phyloP scores from a whole-genome alignment of 2,113 vertebrate genomes.

The Lophius piscatorius region DNA sequence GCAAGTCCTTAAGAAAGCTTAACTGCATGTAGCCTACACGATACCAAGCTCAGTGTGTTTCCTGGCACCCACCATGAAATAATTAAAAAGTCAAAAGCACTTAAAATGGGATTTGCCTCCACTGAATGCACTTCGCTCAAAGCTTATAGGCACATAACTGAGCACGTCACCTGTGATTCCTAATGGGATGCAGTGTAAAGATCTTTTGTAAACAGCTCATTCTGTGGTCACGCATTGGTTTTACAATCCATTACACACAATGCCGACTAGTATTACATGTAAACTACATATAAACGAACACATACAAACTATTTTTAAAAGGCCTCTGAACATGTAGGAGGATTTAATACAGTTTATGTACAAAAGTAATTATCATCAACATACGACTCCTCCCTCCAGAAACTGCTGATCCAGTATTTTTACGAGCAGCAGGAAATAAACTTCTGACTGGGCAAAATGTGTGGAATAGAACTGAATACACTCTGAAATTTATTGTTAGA shows the following conservation, averaged over 20 bases:
- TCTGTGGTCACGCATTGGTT: constrained; percentile 52
- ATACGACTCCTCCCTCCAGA: constrained; percentile 23
- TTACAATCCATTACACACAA: constrained; percentile 40
- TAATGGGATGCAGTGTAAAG: constrained; percentile 30
- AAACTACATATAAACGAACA: constrained; percentile 54
- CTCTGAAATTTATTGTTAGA: constrained; percentile 52
- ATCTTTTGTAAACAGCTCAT: constrained; percentile 63
- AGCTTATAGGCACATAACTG: constrained; percentile 70
- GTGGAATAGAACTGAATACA: constrained; percentile 14
- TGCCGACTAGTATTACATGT: constrained; percentile 41
- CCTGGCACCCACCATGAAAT: constrained; percentile 27
- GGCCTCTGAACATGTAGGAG: constrained; percentile 54
- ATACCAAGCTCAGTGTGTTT: no score
- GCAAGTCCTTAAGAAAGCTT: constrained; percentile 23
- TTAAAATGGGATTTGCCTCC: constrained; percentile 66
- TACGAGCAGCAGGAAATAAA: constrained; percentile 23
- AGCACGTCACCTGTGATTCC: constrained; percentile 52
- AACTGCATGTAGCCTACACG: constrained; percentile 6
- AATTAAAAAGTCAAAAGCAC: constrained; percentile 65
- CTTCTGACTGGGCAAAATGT: constrained; percentile 34
- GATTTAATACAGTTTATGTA: constrained; percentile 44
- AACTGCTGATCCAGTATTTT: constrained; percentile 35
- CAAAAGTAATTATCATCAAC: constrained; percentile 24
- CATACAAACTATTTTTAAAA: constrained; percentile 43
- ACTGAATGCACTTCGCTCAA: constrained; percentile 73